Percentiles rank a stretch among this genome's conserved stretches.
Conservation (phyloP, 2,797 vertebrate genomes). For the Lithobates pipiens region DNA sequence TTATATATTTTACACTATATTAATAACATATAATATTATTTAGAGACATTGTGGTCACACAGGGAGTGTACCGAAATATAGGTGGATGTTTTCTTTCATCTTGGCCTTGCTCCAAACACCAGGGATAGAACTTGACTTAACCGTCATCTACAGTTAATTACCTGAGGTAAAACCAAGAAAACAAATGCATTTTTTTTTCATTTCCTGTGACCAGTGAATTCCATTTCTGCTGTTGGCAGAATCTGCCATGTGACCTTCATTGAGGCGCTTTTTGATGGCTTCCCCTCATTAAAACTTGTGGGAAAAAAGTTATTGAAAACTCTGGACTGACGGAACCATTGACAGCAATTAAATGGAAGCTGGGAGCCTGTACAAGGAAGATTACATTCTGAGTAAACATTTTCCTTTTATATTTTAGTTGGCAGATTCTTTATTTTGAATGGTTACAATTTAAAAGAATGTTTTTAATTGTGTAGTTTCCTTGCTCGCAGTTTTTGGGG, state of each 20-base stretch:
- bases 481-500: background rate
- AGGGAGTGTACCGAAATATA: background rate
- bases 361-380: background rate
- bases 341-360: background rate
- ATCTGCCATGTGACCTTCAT: constrained; percentile 24
- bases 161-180: constrained; percentile 22
- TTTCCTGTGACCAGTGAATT: constrained; percentile 47
- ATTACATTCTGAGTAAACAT: background rate
- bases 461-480: background rate
- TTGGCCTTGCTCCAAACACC: background rate
- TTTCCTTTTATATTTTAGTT: background rate
- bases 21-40: background rate
- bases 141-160: constrained; percentile 40
- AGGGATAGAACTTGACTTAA: constrained; percentile 2
- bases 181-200: constrained; percentile 31
- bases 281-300: constrained; percentile 1
- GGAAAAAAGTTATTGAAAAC: constrained; percentile 18
- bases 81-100: background rate
- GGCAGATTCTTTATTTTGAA: background rate
- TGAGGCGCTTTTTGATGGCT: constrained; percentile 15
- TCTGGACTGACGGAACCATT: background rate
- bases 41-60: background rate
- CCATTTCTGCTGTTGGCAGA: constrained; percentile 32
- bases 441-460: background rate
- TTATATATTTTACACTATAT: background rate